Percentiles rank a stretch among this genome's conserved stretches.
phyloP scores from a whole-genome alignment of 1,140 invertebrate species.

The Drosophila rufa region DNA sequence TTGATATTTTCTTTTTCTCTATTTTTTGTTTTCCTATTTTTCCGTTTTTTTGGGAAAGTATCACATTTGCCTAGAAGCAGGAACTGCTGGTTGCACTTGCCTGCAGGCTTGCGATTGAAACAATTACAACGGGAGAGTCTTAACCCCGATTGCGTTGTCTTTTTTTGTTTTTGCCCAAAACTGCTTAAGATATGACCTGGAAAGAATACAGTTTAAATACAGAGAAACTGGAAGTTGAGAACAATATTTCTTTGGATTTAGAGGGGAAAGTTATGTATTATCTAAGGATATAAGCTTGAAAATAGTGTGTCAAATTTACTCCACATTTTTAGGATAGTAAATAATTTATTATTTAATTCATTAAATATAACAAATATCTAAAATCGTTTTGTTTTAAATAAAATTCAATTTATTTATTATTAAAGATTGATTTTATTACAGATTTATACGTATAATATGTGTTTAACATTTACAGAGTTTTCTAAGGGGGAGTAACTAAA shows the following conservation, averaged over 20 bases:
- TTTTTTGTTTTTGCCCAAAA: conserved; percentile 8
- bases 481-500: not conserved
- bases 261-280: not conserved
- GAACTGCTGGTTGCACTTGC: conserved; percentile 64
- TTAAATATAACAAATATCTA: no score
- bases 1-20: conserved; percentile 44
- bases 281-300: not conserved
- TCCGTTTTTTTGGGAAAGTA: conserved; percentile 60
- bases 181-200: conserved; percentile 1
- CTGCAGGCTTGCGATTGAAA: conserved; percentile 21
- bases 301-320: no score
- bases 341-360: no score
- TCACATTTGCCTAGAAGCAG: conserved; percentile 57
- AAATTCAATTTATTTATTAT: no score
- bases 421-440: not conserved
- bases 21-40: conserved; percentile 1
- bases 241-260: no score
- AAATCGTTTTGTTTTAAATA: no score
- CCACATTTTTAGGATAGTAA: no score
- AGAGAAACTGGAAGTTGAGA: no score
- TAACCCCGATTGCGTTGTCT: conserved; percentile 20
- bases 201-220: conserved; percentile 5
- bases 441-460: not conserved
- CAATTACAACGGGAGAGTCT: conserved; percentile 30
- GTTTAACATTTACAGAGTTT: not conserved